phyloP scores from a whole-genome alignment of 2,888 invertebrate genomes.

The Pristionchus entomophagus region DNA sequence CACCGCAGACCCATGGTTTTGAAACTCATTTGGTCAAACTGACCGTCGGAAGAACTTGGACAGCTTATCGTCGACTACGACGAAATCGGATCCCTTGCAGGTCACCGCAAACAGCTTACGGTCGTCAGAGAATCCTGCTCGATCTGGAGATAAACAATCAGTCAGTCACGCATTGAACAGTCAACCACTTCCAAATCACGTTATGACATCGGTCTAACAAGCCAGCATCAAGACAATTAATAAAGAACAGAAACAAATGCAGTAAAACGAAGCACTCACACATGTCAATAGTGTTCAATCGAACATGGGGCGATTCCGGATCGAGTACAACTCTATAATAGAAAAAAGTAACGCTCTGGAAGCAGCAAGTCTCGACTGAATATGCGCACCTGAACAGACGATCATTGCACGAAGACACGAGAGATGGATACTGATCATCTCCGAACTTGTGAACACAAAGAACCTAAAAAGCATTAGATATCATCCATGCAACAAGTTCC shows the following conservation, averaged over 20 bases:
- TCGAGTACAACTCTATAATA: not conserved
- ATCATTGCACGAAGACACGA: not conserved
- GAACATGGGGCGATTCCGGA: not conserved
- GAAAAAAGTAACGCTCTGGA: not conserved
- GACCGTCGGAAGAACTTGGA: not conserved
- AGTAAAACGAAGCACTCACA: not conserved
- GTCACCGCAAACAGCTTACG: not conserved
- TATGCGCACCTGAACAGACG: not conserved
- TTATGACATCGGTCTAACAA: not conserved
- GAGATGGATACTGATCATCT: not conserved
- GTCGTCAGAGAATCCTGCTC: not conserved
- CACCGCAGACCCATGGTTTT: no score
- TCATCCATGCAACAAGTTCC: not conserved
- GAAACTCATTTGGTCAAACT: no score
- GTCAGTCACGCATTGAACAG: no score
- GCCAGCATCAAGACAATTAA: not conserved
- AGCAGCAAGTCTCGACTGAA: not conserved
- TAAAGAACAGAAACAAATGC: not conserved
- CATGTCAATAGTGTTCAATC: not conserved
- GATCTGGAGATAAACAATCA: not conserved
- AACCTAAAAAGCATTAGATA: not conserved
- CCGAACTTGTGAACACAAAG: not conserved
- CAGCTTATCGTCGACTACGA: not conserved
- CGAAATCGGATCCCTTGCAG: not conserved
- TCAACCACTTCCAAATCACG: not conserved